These are phyloP conservation scores for Pleuronectes platessa DNA, from an alignment of 2,113 vertebrate species.

Conservation along the genomic window DNA sequence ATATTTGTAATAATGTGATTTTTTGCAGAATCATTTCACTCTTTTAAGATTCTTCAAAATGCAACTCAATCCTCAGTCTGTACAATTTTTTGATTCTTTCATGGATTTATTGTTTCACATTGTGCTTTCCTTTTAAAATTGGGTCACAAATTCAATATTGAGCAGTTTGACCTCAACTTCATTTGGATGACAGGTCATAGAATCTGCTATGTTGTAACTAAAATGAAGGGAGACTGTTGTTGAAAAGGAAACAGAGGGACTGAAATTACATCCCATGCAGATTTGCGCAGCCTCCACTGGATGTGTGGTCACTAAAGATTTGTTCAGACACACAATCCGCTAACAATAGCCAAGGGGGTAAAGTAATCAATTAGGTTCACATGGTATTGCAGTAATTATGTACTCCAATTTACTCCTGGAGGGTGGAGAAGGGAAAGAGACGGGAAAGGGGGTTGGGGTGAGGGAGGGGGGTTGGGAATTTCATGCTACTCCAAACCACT, in stretches of 20 bases:
- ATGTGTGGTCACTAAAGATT: constrained; percentile 74
- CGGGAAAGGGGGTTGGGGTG: constrained; percentile 17
- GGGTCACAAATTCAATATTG: constrained; percentile 26
- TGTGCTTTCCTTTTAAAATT: background rate
- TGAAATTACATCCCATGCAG: constrained; percentile 61
- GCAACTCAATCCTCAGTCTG: constrained; percentile 29
- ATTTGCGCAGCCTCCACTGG: constrained; percentile 48
- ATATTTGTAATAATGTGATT: constrained; percentile 36
- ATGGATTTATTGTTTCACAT: background rate
- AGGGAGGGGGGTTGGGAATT: constrained; percentile 54
- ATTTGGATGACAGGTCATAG: constrained; percentile 23
- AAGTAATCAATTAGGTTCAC: constrained; percentile 81
- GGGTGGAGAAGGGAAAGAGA: constrained; percentile 42
- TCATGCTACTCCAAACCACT: constrained; percentile 83
- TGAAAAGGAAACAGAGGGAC: constrained; percentile 39
- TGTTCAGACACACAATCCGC: constrained; percentile 69
- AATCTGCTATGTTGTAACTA: constrained; percentile 26
- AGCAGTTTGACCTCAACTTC: constrained; percentile 10
- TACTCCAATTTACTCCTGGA: constrained; percentile 77
- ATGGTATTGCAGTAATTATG: constrained; percentile 77
- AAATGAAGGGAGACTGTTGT: constrained; percentile 27
- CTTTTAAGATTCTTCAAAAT: constrained; percentile 33
- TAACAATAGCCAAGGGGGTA: constrained; percentile 71
- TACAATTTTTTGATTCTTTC: constrained; percentile 8
- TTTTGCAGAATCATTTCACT: constrained; percentile 6